Evolutionary conservation across 2,113 vertebrate species (phyloP).

Genomic region (Circaetus gallicus): DNA sequence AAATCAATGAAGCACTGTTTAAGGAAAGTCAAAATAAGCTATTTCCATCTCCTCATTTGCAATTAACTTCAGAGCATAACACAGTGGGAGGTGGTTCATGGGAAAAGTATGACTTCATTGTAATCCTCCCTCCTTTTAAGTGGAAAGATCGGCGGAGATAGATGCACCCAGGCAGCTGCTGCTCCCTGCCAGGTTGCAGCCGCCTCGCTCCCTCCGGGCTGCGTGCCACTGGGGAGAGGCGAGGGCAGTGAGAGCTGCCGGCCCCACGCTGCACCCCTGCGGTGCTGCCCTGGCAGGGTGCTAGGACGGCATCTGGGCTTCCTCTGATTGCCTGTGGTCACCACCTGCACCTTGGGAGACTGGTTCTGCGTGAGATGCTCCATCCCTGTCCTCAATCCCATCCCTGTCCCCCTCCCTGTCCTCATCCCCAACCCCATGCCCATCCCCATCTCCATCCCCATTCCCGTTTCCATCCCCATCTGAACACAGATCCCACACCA

Average conservation of each 20-base stretch:
- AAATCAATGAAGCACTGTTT: slow-evolving; percentile 39
- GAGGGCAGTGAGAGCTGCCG: not conserved
- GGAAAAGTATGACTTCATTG: not conserved
- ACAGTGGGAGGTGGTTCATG: slow-evolving; percentile 59
- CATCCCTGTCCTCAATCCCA: no score
- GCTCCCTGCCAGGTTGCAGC: not conserved
- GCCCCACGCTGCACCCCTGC: fast-evolving
- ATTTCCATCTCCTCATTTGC: slow-evolving; percentile 64
- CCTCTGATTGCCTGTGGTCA: fast-evolving
- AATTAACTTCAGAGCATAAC: slow-evolving; percentile 62
- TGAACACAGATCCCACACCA: not conserved
- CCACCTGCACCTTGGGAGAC: not conserved
- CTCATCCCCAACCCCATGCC: no score
- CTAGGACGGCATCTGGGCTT: fast-evolving
- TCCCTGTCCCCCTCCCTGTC: not conserved
- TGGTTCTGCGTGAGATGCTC: not conserved
- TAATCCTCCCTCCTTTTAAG: not conserved
- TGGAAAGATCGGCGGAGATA: not conserved
- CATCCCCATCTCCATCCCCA: not conserved
- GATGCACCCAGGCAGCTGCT: not conserved
- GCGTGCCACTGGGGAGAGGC: not conserved
- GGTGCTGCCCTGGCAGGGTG: not conserved
- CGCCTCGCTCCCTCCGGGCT: fast-evolving
- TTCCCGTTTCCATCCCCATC: not conserved
- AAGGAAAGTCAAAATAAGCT: slow-evolving; percentile 71